Evolutionary conservation across 2,113 vertebrate genomes (phyloP).

Genomic region (Pachycephala philippinensis): DNA sequence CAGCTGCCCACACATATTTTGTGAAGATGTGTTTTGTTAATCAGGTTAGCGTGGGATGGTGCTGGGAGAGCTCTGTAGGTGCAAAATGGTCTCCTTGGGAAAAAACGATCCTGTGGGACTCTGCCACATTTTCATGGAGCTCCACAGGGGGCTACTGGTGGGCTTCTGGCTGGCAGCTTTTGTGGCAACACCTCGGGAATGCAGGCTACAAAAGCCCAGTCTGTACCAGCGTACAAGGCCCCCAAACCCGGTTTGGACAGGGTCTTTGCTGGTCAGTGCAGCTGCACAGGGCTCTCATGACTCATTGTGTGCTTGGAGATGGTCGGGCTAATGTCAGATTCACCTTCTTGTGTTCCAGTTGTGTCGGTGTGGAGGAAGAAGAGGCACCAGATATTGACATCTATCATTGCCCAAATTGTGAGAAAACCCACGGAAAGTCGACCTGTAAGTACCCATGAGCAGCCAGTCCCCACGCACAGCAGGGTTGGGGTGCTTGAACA

Average conservation of each 20-base stretch:
- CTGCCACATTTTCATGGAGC: not conserved
- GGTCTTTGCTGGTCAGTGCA: fast-evolving
- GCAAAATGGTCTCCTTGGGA: not conserved
- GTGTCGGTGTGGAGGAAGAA: constrained; percentile 94
- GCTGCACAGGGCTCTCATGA: not conserved
- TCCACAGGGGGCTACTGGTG: not conserved
- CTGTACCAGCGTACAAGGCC: not conserved
- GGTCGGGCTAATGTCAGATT: not conserved
- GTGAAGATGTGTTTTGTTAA: not conserved
- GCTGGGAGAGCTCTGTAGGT: not conserved
- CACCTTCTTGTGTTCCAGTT: constrained; percentile 75
- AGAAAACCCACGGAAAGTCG: constrained; percentile 94
- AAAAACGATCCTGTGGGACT: not conserved
- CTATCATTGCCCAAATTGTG: constrained; percentile 97
- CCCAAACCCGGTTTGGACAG: not conserved
- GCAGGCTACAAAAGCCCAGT: not conserved
- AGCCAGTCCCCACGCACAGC: too few relatives aligned
- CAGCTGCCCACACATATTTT: not conserved
- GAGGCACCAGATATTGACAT: constrained; percentile 97
- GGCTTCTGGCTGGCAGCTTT: not conserved
- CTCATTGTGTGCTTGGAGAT: not conserved
- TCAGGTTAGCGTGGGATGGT: not conserved
- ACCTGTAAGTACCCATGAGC: constrained; percentile 80
- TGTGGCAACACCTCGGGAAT: not conserved
- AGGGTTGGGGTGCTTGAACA: not conserved